Conservation (phyloP, 1,140 invertebrate genomes). For the Brachionus rubens region DNA sequence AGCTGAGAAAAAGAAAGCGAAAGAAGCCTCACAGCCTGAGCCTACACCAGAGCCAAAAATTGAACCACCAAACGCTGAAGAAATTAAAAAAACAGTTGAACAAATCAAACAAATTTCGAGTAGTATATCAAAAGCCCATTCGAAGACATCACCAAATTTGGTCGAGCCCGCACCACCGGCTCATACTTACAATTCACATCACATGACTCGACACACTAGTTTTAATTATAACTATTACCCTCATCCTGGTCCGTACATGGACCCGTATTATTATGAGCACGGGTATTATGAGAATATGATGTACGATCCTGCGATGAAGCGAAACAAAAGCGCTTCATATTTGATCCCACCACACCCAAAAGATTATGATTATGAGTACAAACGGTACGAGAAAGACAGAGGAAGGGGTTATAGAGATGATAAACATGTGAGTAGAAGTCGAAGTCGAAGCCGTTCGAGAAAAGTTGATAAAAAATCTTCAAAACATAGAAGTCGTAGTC, state of each 20-base stretch:
- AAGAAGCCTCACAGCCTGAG: neutral
- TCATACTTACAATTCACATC: conserved; percentile 5
- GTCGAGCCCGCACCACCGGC: neutral
- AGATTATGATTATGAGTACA: conserved; percentile 22
- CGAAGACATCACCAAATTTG: neutral
- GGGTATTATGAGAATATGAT: neutral
- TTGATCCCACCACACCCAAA: neutral
- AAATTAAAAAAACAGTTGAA: conserved; percentile 24
- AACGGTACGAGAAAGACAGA: neutral
- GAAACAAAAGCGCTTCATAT: conserved; percentile 38
- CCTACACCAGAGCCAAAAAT: neutral
- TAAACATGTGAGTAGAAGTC: neutral
- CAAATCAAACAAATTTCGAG: conserved; percentile 16
- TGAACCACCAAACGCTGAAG: neutral
- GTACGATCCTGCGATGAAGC: neutral
- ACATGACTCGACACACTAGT: conserved; percentile 22
- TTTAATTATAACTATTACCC: conserved; percentile 34
- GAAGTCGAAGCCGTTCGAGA: conserved; percentile 12
- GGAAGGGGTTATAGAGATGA: neutral
- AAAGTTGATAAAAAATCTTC: neutral
- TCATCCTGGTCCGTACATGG: neutral
- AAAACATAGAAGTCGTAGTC: conserved; percentile 1
- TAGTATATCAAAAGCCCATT: conserved; percentile 5
- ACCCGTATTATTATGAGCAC: neutral
- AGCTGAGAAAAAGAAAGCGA: neutral